Conservation (phyloP, 2,797 vertebrate species). For the Acrocephalus scirpaceus region DNA sequence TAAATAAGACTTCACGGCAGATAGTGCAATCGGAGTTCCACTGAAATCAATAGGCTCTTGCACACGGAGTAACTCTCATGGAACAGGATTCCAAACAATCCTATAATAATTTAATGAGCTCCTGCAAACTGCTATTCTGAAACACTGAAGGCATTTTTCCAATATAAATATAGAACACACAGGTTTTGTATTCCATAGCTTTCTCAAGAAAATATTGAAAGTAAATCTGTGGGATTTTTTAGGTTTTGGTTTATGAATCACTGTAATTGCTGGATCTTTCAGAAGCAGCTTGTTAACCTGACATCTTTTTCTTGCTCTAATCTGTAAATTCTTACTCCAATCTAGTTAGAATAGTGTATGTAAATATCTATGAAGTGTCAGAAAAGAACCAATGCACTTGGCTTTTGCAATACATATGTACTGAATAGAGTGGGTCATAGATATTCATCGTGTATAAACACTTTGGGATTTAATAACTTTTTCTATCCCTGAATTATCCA, state of each 20-base stretch:
- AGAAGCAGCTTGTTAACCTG: neutral
- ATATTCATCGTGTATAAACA: neutral
- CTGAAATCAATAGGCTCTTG: conserved; percentile 8
- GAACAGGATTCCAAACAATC: conserved; percentile 22
- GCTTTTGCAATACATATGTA: neutral
- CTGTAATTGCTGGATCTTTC: neutral
- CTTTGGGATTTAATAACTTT: neutral
- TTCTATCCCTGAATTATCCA: conserved; percentile 25
- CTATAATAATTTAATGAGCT: neutral
- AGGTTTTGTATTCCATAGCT: neutral
- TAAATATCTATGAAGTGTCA: neutral
- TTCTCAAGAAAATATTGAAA: neutral
- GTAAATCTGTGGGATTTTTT: neutral
- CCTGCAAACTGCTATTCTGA: neutral
- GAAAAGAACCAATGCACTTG: neutral
- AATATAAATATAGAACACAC: neutral
- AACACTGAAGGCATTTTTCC: neutral
- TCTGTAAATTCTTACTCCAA: neutral
- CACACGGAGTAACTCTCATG: neutral
- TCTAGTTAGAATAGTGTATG: neutral
- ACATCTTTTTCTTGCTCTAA: neutral
- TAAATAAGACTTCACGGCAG: neutral
- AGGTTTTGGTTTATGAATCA: neutral
- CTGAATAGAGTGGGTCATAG: neutral
- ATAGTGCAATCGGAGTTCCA: neutral